Percentiles rank a stretch among this genome's conserved stretches.
Conservation (phyloP, 2,888 invertebrate species). For the Dasypolia templi region DNA sequence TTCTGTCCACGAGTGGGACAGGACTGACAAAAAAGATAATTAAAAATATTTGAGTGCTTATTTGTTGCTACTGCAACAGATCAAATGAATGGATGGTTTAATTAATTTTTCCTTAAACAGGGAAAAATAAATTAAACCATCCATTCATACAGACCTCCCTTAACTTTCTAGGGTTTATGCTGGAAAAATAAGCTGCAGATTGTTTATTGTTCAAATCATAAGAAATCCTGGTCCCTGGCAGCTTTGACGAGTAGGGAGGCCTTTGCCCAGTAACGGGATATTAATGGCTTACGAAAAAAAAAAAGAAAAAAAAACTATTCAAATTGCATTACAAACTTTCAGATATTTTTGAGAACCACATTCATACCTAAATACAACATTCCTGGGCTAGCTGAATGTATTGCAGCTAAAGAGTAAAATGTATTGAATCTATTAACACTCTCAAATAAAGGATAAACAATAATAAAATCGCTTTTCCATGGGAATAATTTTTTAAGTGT, state of each 20-base stretch:
- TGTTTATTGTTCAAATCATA: not conserved
- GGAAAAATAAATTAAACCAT: too few species aligned
- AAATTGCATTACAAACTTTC: too few species aligned
- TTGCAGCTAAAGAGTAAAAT: conserved; percentile 3
- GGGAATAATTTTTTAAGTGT: not conserved
- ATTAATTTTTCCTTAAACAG: not conserved
- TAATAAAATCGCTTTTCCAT: not conserved
- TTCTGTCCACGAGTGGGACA: too few species aligned
- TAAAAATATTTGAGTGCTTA: not conserved
- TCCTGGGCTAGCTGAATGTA: not conserved
- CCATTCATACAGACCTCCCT: too few species aligned
- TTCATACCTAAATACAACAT: not conserved
- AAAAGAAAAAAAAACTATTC: not conserved
- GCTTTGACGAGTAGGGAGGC: not conserved
- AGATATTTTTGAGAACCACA: not conserved
- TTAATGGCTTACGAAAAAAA: too few species aligned
- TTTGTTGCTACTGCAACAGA: not conserved
- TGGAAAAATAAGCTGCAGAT: not conserved
- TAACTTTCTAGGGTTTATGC: too few species aligned
- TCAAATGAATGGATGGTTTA: not conserved
- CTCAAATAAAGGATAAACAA: not conserved
- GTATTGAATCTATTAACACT: not conserved
- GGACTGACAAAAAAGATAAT: not conserved
- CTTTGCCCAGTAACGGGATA: not conserved
- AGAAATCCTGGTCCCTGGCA: not conserved